A percentile compares a stretch with the other conserved stretches of the same genome.
phyloP scores from a whole-genome alignment of 2,888 invertebrate genomes.

The Sthenelais limicola region DNA sequence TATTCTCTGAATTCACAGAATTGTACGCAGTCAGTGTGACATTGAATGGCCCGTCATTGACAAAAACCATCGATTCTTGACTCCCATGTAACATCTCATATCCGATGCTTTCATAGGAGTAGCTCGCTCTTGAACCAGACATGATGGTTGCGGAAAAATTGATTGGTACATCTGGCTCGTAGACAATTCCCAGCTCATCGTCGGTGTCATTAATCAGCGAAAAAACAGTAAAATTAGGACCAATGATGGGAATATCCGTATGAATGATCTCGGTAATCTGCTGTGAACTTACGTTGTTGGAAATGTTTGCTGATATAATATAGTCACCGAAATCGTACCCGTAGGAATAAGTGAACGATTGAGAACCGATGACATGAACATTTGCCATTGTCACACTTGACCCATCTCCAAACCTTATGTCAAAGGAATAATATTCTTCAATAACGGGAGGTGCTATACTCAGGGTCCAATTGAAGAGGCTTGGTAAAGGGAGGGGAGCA shows the following conservation, averaged over 20 bases:
- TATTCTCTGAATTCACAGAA: neutral
- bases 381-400: no score
- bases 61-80: neutral
- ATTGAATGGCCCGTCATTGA: neutral
- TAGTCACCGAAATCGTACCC: neutral
- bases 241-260: neutral
- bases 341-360: no score
- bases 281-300: neutral
- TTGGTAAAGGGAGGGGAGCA: neutral
- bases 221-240: constrained; percentile 7
- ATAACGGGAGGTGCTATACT: neutral
- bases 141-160: neutral
- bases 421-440: neutral
- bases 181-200: neutral
- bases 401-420: neutral
- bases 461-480: neutral
- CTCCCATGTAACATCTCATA: neutral
- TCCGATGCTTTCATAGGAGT: neutral
- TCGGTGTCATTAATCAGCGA: constrained; percentile 11
- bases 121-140: neutral
- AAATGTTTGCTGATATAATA: neutral
- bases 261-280: neutral
- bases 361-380: no score
- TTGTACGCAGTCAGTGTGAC: constrained; percentile 5
- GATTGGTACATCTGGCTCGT: neutral